Evolutionary conservation across 1,140 invertebrate genomes (phyloP), one percentile per base, ranked within the genome.

Genomic region (Matsumurasca onukii): DNA sequence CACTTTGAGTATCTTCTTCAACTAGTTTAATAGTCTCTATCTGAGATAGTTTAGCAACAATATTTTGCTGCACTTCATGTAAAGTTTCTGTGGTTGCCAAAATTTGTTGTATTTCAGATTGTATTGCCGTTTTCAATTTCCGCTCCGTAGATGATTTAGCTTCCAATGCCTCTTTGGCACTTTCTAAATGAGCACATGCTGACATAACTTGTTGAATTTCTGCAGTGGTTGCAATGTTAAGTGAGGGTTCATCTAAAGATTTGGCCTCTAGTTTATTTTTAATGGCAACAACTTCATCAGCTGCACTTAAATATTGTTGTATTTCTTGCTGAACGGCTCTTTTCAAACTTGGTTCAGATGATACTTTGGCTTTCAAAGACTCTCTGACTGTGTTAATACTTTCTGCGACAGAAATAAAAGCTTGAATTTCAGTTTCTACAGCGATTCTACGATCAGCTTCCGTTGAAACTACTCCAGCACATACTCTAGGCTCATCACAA

Each of bases 161-260:
- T 27, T 59, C 25, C 25, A 59, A 13, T 9, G 25, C 5, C 9
- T 59, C 55, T 27, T 59, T 29, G 1, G 30, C 9, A 22, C 13
- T 59, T 27, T 59, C 25, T 5, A 59, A 27, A 25, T n/a, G 25
- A 5, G 9, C 55, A 59, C 55, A 59, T 5, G 25, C 55, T 27
- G 24, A 2, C 25, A 59, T 12, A 27, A 59, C n/a, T 59, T 59
- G 55, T 29, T 59, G 55, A 59, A 59, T 59, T 59, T 59, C 55
- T 15, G 22, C 22, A 13, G 25, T 9, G 5, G 25, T 27, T 22
- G 24, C 5, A 2, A 29, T 3, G 3, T 59, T 29, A 5, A 59
- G 2, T 13, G 55, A 3, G 9, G 9, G 15, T 27, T 25, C 25
- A 9, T 59, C 15, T 2, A 22, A 2, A 27, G 25, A 25, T 5